Evolutionary conservation across 2,113 vertebrate genomes (phyloP).

Genomic region (Lethenteron camtschaticum): DNA sequence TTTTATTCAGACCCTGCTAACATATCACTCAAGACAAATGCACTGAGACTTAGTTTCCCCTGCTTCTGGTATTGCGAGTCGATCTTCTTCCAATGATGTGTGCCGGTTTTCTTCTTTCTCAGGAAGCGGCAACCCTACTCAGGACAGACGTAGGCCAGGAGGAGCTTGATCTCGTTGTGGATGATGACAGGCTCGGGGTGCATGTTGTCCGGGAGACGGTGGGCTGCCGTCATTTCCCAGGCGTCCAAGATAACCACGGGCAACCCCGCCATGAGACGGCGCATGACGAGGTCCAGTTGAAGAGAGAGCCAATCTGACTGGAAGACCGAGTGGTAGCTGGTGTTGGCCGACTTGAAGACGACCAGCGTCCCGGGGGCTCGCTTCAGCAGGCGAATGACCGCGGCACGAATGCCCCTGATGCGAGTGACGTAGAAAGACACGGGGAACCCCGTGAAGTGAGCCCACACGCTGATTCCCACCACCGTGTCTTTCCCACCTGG

Average conservation of each 20-base stretch:
- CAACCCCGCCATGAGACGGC: conserved; percentile 12
- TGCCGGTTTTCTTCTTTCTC: too few species aligned
- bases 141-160: conserved; percentile 18
- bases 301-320: conserved; percentile 17
- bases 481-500: conserved; percentile 16
- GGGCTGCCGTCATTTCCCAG: conserved; percentile 20
- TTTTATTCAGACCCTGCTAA: too few species aligned
- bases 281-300: conserved; percentile 15
- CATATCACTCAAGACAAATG: too few species aligned
- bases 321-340: conserved; percentile 15
- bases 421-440: conserved; percentile 8
- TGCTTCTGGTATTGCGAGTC: too few species aligned
- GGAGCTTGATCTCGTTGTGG: conserved; percentile 15
- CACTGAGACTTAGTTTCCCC: too few species aligned
- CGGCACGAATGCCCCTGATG: conserved; percentile 10
- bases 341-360: conserved; percentile 17
- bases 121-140: background rate
- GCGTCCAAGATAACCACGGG: conserved; percentile 15
- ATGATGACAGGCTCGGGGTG: conserved; percentile 12
- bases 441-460: conserved; percentile 14
- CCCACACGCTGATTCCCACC: conserved; percentile 12
- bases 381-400: conserved; percentile 11
- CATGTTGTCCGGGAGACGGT: conserved; percentile 13
- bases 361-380: conserved; percentile 13
- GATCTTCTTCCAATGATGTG: too few species aligned